phyloP scores from a whole-genome alignment of 2,888 invertebrate genomes.

The Eretmocerus hayati region DNA sequence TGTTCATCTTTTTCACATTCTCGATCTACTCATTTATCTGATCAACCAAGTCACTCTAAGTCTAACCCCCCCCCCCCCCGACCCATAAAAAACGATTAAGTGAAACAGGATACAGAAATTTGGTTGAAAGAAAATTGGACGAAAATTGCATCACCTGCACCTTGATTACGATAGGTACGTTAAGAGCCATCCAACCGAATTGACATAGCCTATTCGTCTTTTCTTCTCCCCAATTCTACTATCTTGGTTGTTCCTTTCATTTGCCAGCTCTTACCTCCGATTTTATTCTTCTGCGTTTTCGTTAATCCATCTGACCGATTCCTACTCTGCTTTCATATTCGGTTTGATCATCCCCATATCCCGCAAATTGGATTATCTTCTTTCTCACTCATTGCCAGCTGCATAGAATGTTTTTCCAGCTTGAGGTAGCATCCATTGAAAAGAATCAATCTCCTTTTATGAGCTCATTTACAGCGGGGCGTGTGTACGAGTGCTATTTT shows the following conservation, averaged over 20 bases:
- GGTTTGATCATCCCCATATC: no score
- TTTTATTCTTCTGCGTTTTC: background rate
- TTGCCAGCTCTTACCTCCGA: background rate
- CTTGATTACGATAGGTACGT: slow-evolving; percentile 3
- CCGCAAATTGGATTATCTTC: no score
- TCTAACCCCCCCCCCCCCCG: background rate
- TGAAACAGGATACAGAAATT: background rate
- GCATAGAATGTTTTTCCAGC: background rate
- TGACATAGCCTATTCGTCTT: background rate
- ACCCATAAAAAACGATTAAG: background rate
- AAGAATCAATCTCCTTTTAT: slow-evolving; percentile 15
- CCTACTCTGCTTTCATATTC: no score
- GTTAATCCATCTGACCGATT: background rate
- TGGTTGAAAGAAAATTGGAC: no score
- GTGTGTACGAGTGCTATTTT: background rate
- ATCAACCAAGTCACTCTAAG: background rate
- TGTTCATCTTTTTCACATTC: no score
- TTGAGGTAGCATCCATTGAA: slow-evolving; percentile 1
- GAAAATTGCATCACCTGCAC: no score
- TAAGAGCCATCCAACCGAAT: slow-evolving; percentile 13
- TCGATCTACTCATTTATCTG: no score
- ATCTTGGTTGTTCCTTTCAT: background rate
- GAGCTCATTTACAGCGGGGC: slow-evolving; percentile 1
- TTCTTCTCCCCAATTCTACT: no score
- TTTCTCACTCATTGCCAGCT: no score